Evolutionary conservation across 2,888 invertebrate genomes (phyloP).

Genomic region (Philereme vetulata): DNA sequence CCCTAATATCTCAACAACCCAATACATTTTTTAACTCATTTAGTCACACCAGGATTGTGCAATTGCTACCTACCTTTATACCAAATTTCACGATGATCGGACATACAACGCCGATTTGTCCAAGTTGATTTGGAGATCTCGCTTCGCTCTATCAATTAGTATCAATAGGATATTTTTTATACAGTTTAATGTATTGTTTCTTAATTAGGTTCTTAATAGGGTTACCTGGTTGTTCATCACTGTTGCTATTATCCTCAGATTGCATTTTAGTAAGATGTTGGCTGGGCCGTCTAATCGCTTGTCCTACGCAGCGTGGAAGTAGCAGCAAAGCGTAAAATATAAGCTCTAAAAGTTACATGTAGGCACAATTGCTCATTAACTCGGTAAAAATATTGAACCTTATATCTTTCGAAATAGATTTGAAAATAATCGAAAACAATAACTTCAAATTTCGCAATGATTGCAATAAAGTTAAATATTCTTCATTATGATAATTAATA

Average conservation of each 20-base stretch:
- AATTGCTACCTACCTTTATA: no score
- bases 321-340: conserved; percentile 53
- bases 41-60: no score
- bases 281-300: conserved; percentile 69
- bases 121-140: no score
- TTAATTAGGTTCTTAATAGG: not conserved
- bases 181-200: no score
- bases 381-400: conserved; percentile 11
- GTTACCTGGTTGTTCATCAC: conserved; percentile 81
- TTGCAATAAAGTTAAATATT: not conserved
- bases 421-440: not conserved
- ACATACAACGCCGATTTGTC: no score
- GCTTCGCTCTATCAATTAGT: no score
- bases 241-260: conserved; percentile 87
- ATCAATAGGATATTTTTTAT: no score
- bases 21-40: no score
- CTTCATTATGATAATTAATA: no score
- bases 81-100: no score
- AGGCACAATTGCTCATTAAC: not conserved
- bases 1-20: no score
- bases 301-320: conserved; percentile 75
- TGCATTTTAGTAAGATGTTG: conserved; percentile 84
- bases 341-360: conserved; percentile 33
- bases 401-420: conserved; percentile 5
- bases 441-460: not conserved